A percentile compares a stretch with the other conserved stretches of the same genome.
phyloP scores from a whole-genome alignment of 2,888 invertebrate species.

The Andrena bucephala region DNA sequence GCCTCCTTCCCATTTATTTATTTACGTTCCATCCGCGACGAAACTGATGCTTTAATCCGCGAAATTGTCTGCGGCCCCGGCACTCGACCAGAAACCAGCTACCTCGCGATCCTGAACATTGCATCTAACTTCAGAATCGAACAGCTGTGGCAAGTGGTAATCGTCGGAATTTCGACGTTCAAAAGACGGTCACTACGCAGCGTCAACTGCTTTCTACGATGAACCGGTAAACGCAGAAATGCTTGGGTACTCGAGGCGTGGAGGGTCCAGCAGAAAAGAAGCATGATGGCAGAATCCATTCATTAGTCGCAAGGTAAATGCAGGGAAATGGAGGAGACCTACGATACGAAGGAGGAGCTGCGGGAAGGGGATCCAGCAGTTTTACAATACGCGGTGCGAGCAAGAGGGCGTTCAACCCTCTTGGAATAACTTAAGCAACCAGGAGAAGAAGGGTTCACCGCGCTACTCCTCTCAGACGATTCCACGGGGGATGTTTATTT shows the following conservation, averaged over 20 bases:
- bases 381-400: conserved; percentile 2
- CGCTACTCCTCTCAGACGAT: background rate
- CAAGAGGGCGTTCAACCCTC: conserved; percentile 18
- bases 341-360: conserved; percentile 9
- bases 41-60: conserved; percentile 55
- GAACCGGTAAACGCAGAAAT: no score
- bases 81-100: no score
- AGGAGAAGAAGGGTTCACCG: background rate
- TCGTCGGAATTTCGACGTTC: background rate
- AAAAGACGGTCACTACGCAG: no score
- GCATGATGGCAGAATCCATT: conserved; percentile 5
- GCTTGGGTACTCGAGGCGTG: background rate
- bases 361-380: background rate
- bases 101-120: no score
- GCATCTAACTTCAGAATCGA: no score
- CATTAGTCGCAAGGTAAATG: conserved; percentile 1
- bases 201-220: background rate
- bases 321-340: background rate
- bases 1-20: conserved; percentile 38
- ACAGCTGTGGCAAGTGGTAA: no score
- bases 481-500: conserved; percentile 21
- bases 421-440: conserved; percentile 34
- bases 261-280: background rate
- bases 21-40: conserved; percentile 50
- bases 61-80: conserved; percentile 18